phyloP scores from a whole-genome alignment of 2,113 vertebrate species.

The Sinocyclocheilus grahami region DNA sequence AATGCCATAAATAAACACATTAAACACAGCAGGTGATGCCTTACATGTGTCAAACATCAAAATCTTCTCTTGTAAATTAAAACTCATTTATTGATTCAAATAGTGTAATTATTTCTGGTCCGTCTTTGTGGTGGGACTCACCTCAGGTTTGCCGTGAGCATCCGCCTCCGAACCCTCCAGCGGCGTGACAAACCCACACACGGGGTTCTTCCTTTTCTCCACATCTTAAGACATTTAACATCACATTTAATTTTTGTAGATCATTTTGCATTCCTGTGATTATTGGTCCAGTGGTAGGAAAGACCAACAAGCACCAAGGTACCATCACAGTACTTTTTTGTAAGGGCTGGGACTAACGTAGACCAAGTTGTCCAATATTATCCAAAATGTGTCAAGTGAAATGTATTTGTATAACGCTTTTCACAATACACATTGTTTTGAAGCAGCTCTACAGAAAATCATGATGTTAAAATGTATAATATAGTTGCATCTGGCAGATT shows the following conservation, averaged over 20 bases:
- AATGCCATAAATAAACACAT: constrained; percentile 43
- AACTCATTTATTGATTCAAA: background rate
- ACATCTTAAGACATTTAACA: constrained; percentile 78
- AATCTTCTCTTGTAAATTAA: background rate
- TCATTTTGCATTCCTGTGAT: background rate
- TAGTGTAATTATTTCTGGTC: background rate
- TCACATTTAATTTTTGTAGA: background rate
- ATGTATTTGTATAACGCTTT: too few species aligned
- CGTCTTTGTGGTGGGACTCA: constrained; percentile 59
- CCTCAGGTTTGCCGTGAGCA: constrained; percentile 91
- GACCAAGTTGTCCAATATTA: too few species aligned
- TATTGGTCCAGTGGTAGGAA: background rate
- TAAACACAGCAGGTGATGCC: too few species aligned
- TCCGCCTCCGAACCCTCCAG: constrained; percentile 91
- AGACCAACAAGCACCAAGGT: background rate
- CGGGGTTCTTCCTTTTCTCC: constrained; percentile 85
- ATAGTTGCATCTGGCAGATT: too few species aligned
- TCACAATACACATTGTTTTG: too few species aligned
- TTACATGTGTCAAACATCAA: background rate
- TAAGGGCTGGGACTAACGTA: background rate
- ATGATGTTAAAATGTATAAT: too few species aligned
- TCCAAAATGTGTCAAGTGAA: too few species aligned
- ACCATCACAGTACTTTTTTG: background rate
- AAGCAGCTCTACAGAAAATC: too few species aligned
- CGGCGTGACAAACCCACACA: constrained; percentile 91